Base-by-base conservation (phyloP, 2,113 vertebrate genomes). In the Cichladusa arquata region DNA sequence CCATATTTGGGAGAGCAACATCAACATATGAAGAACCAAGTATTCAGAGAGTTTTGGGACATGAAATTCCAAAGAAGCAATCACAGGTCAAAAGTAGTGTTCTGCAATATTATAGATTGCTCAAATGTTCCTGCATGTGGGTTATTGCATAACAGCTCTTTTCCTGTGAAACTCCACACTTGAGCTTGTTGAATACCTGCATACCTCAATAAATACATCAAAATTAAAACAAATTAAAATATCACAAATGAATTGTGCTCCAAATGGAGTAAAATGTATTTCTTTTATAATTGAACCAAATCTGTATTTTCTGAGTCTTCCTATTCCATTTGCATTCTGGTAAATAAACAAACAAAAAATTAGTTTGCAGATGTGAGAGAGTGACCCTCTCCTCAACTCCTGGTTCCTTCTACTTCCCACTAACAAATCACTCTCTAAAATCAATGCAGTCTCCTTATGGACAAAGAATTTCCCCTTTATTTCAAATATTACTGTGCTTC, bases 1-100 rank as follows among this genome's bases (percentile, higher is more conserved):
- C 6, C 2, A 15, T 62, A 38, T 12, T 57, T 2, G 0, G 48
- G 66, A 53, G 28, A 48, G 28, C 0, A 2, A 65, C 0, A 4
- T 69, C 42, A 91, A 44, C 18, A 14, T 33, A 12, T 4, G 29
- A 93, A 80, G 70, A 95, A 26, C 12, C 58, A 61, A 92, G 70
- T 48, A 26, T 85, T 82, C 31, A 11, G 70, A 85, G 70, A 56
- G 24, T 29, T 71, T 81, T 78, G 60, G 53, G 54, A 36, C 40
- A 45, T 13, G 16, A 80, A 72, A 77, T 73, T 54, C 34, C 50
- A 34, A 57, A 95, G 33, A 76, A 38, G 25, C n/a, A 73, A 58
- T 79, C 2, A 1, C 48, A 45, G 20, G 31, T 65, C 31, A 88
- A 44, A 85, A 50, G 45, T 14, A n/a, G 10, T 45, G 20, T 20